Evolutionary conservation across 2,113 vertebrate species (phyloP), one percentile per base, ranked within the genome.

Genomic region (Odontophorus gujanensis): DNA sequence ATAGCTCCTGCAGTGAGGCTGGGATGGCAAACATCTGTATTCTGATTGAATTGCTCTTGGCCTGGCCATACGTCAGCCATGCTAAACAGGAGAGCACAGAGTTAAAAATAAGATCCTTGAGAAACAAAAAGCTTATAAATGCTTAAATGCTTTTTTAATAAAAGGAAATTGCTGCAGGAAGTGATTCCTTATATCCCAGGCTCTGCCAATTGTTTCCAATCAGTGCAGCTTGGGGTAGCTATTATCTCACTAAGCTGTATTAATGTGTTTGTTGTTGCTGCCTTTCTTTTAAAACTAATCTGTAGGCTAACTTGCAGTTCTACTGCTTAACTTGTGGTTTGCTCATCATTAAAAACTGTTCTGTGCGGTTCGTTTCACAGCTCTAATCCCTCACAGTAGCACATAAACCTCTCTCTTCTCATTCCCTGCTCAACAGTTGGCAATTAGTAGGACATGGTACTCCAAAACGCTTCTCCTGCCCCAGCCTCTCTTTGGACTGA

Each of bases 101-200:
- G 87, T 90, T 95, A 89, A 95, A 94, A 95, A 91, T 65, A 92
- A 90, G 78, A 89, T 80, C 82, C 66, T 45, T 67, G 25, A 88
- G 85, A 76, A 92, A 95, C 72, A 15, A 81, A 92, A 96, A 92
- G 74, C 73, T 93, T 75, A 26, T 74, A 81, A 91, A 93, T 92
- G 59, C 38, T 93, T 85, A 88, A 95, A 95, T 90, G 95, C 13
- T 75, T 95, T 95, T 90, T 92, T 91, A 95, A 96, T 94, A 88
- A 95, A 82, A 91, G 82, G 79, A 92, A 95, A 93, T 90, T 94
- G 87, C 93, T 92, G 65, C 93, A 94, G 95, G 94, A 95, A 95
- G 89, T 38, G 51, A 96, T 95, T 92, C 58, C 61, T 95, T 91
- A 92, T 74, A 90, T 91, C 78, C 87, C 94, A 94, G 95, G 81